Conservation (phyloP, 2,888 invertebrate genomes). For the Aphidius colemani region DNA sequence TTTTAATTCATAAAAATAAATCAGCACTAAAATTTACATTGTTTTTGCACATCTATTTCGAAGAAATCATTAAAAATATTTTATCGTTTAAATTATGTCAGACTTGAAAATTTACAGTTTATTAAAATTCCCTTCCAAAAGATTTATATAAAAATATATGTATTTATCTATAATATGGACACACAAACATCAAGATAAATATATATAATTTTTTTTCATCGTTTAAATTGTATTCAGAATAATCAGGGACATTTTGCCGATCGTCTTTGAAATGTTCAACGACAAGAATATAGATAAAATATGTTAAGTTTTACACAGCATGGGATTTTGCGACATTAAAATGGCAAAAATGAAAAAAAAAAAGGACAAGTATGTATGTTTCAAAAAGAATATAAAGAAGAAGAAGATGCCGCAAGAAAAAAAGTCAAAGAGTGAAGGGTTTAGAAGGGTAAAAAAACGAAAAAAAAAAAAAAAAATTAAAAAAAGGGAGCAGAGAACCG, state of each 20-base stretch:
- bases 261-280: too few relatives aligned
- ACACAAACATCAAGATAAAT: too few relatives aligned
- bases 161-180: not conserved
- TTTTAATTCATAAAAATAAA: too few relatives aligned
- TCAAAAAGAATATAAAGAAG: not conserved
- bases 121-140: not conserved
- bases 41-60: too few relatives aligned
- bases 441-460: not conserved
- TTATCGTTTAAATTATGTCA: too few relatives aligned
- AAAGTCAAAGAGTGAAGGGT: slow-evolving; percentile 7
- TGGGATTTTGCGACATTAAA: not conserved
- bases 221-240: too few relatives aligned
- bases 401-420: not conserved
- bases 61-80: too few relatives aligned
- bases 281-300: not conserved
- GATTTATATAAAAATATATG: not conserved
- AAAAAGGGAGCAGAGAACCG: slow-evolving; percentile 30
- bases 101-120: accelerated
- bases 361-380: too few relatives aligned
- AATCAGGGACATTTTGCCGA: too few relatives aligned
- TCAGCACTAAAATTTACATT: too few relatives aligned
- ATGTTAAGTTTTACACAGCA: not conserved
- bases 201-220: too few relatives aligned
- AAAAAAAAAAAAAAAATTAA: slow-evolving; percentile 23
- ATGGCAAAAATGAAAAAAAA: too few relatives aligned